phyloP scores from a whole-genome alignment of 2,113 vertebrate genomes.

The Morone saxatilis region DNA sequence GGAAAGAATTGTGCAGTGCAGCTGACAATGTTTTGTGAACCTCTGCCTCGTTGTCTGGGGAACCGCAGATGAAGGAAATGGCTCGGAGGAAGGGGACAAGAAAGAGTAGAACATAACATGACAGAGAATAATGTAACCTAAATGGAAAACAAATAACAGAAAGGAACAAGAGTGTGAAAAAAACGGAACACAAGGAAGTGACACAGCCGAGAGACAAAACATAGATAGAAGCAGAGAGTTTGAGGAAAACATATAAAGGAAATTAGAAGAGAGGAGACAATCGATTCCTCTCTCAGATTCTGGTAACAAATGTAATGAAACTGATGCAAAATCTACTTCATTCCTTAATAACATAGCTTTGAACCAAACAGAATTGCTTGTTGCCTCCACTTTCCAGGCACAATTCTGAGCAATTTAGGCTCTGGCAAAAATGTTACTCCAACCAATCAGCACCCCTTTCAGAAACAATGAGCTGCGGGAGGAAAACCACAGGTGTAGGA shows the following conservation, averaged over 20 bases:
- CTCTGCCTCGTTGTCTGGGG: slow-evolving; percentile 19
- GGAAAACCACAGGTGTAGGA: slow-evolving; percentile 13
- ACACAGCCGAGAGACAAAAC: neutral
- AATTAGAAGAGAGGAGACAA: slow-evolving; percentile 7
- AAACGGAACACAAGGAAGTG: neutral
- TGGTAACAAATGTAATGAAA: slow-evolving; percentile 21
- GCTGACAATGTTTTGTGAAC: slow-evolving; percentile 33
- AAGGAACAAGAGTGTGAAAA: neutral
- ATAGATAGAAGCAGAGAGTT: slow-evolving; percentile 8
- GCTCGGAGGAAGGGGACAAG: slow-evolving; percentile 11
- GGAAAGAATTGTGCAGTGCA: slow-evolving; percentile 27
- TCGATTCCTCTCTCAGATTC: slow-evolving; percentile 1
- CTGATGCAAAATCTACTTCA: slow-evolving; percentile 5
- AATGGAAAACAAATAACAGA: slow-evolving; percentile 18
- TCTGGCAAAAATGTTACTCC: neutral
- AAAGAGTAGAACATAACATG: slow-evolving; percentile 13
- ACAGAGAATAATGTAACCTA: slow-evolving; percentile 38
- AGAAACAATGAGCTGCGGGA: slow-evolving; percentile 30
- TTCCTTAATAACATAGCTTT: slow-evolving; percentile 13
- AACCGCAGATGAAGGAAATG: slow-evolving; percentile 38
- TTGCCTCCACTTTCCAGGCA: slow-evolving; percentile 29
- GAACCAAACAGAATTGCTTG: slow-evolving; percentile 7
- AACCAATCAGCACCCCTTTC: slow-evolving; percentile 31
- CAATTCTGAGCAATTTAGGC: slow-evolving; percentile 19
- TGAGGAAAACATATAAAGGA: neutral